Evolutionary conservation across 2,888 invertebrate species (phyloP).

Genomic region (Leucozona laternaria): DNA sequence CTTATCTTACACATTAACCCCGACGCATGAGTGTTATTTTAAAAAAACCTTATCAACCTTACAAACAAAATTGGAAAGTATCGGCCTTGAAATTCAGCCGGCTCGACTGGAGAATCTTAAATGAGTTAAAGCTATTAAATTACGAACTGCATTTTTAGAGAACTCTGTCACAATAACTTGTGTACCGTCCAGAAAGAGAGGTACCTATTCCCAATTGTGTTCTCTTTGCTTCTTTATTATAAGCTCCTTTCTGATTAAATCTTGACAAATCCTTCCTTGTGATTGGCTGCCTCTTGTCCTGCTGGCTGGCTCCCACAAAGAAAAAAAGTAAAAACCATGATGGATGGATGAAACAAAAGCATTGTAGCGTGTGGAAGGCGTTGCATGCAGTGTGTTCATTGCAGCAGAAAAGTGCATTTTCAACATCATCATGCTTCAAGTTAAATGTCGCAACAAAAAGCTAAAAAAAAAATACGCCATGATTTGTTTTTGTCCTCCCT

Average conservation of each 20-base stretch:
- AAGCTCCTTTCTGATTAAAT: neutral
- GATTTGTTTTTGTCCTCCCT: constrained; percentile 59
- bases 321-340: constrained; percentile 19
- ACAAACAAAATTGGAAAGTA: neutral
- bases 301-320: constrained; percentile 30
- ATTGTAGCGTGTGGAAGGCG: constrained; percentile 51
- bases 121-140: neutral
- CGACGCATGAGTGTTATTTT: too few species aligned
- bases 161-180: neutral
- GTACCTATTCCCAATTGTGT: neutral
- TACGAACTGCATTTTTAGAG: neutral
- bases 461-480: constrained; percentile 25
- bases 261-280: constrained; percentile 19
- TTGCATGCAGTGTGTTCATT: constrained; percentile 62
- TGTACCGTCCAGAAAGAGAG: neutral
- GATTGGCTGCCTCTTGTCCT: constrained; percentile 1
- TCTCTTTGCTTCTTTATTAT: neutral
- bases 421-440: constrained; percentile 45
- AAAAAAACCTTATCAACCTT: too few species aligned
- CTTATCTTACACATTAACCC: too few species aligned
- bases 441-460: constrained; percentile 56
- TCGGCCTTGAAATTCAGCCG: neutral
- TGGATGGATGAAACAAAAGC: constrained; percentile 48
- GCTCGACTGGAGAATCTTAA: neutral
- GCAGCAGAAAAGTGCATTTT: constrained; percentile 75